phyloP scores from a whole-genome alignment of 2,113 vertebrate genomes.

The Lota lota region DNA sequence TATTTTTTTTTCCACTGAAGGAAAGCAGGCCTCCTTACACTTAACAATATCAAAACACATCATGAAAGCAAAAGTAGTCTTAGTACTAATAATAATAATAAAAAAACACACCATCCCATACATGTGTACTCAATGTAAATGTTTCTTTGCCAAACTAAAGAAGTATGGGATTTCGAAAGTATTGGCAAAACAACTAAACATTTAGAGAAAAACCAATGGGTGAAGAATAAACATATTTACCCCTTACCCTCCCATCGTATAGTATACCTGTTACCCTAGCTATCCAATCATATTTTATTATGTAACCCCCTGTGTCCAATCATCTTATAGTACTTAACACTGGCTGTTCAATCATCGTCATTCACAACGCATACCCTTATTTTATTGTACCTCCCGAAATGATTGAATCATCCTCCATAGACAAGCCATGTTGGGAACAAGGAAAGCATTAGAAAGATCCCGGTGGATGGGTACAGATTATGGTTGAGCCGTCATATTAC shows the following conservation, averaged over 20 bases:
- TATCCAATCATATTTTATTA: no score
- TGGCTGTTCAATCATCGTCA: no score
- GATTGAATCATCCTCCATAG: no score
- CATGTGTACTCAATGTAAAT: constrained; percentile 51
- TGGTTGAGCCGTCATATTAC: constrained; percentile 64
- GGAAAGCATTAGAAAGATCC: constrained; percentile 17
- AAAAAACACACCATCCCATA: constrained; percentile 10
- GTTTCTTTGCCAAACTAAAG: constrained; percentile 13
- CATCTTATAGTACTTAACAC: no score
- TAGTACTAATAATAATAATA: constrained; percentile 21
- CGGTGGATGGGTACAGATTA: constrained; percentile 28
- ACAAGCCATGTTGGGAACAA: constrained; percentile 4
- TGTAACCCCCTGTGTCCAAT: no score
- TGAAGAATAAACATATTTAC: constrained; percentile 23
- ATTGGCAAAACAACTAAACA: constrained; percentile 44
- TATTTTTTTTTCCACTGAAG: background rate
- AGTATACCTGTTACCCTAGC: no score
- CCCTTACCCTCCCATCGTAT: constrained; percentile 8
- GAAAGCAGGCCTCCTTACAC: constrained; percentile 10
- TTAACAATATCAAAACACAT: constrained; percentile 25
- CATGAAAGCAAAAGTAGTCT: constrained; percentile 18
- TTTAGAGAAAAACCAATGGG: constrained; percentile 14
- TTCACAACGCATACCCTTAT: no score
- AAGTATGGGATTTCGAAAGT: constrained; percentile 26
- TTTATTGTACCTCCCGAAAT: no score